These are phyloP conservation scores for Ctenodactylus gundi DNA, from an alignment of 2,113 vertebrate genomes.

Conservation along the genomic window DNA sequence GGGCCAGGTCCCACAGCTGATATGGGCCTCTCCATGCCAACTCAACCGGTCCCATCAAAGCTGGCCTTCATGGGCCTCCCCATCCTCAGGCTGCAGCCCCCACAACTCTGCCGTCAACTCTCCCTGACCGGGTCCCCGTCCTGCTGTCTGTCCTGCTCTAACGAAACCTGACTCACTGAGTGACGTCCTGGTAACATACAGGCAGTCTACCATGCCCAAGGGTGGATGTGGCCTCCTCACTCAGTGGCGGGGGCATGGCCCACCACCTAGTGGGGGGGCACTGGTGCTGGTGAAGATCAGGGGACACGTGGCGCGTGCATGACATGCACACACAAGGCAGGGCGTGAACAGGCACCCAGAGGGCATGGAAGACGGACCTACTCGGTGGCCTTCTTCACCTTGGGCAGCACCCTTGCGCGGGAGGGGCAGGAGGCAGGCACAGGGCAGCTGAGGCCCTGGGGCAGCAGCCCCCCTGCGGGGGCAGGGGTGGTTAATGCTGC, in stretches of 20 bases:
- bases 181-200: accelerated
- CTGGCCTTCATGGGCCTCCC: too few species aligned
- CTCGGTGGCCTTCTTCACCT: too few species aligned
- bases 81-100: neutral
- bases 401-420: too few species aligned
- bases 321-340: too few species aligned
- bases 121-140: accelerated
- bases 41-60: neutral
- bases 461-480: too few species aligned
- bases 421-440: too few species aligned
- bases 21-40: neutral
- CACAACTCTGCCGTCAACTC: too few species aligned
- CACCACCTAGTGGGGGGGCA: accelerated
- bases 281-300: neutral
- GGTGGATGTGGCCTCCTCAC: accelerated
- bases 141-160: neutral
- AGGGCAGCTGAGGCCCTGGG: neutral
- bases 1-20: neutral
- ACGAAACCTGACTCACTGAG: accelerated
- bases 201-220: neutral
- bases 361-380: too few species aligned
- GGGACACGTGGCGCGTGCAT: too few species aligned
- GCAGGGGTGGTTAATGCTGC: too few species aligned
- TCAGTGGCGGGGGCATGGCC: accelerated
- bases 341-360: too few species aligned